phyloP scores from a whole-genome alignment of 2,113 vertebrate species.

The Procavia capensis region DNA sequence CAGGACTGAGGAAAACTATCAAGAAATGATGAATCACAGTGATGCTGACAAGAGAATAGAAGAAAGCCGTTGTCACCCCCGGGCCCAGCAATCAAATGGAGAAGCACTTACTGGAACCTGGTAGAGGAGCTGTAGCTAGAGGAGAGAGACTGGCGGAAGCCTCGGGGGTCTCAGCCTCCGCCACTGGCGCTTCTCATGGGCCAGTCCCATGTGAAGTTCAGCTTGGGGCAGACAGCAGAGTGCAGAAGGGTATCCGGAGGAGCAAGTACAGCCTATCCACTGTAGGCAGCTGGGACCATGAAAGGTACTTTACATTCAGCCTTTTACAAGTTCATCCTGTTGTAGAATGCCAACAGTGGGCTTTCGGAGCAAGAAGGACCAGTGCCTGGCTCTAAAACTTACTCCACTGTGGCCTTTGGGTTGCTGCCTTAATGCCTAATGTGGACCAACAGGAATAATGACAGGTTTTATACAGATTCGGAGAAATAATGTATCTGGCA shows the following conservation, averaged over 20 bases:
- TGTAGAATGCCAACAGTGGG: accelerated
- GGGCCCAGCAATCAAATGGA: background rate
- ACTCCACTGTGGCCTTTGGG: background rate
- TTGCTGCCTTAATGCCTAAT: background rate
- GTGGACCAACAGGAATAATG: background rate
- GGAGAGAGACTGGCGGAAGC: background rate
- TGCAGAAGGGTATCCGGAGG: background rate
- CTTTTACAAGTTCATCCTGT: background rate
- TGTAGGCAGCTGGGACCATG: too few species aligned
- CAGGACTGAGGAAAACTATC: background rate
- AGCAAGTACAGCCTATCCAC: background rate
- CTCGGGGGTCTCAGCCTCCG: background rate
- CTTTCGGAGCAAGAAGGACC: background rate
- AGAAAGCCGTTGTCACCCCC: background rate
- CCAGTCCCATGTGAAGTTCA: background rate
- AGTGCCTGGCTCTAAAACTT: background rate
- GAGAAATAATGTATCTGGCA: background rate
- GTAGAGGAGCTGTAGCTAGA: background rate
- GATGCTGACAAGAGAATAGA: background rate
- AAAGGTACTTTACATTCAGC: background rate
- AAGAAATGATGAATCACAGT: too few species aligned
- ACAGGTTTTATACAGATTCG: background rate
- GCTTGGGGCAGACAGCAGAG: background rate
- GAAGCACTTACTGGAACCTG: too few species aligned
- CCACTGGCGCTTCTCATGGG: background rate